Evolutionary conservation across 2,888 invertebrate species (phyloP).

Genomic region (Cyclophora albipunctata): DNA sequence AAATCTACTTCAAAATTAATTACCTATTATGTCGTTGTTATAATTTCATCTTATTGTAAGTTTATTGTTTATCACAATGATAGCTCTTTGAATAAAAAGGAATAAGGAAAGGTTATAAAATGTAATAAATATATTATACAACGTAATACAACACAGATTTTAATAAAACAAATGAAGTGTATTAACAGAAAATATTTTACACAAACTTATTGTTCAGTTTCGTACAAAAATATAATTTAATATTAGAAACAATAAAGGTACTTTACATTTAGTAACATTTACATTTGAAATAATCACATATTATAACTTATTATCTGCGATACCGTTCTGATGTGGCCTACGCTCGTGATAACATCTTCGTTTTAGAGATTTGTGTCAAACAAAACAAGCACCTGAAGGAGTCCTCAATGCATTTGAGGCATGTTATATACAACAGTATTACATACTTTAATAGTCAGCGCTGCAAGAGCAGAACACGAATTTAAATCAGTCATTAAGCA

Average conservation of each 20-base stretch:
- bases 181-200: slow-evolving; percentile 45
- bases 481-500: too few relatives aligned
- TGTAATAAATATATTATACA: too few relatives aligned
- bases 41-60: not conserved
- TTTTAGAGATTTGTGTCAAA: too few relatives aligned
- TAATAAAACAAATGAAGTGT: slow-evolving; percentile 35
- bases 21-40: slow-evolving; percentile 11
- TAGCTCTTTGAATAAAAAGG: too few relatives aligned
- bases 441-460: too few relatives aligned
- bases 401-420: too few relatives aligned
- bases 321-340: slow-evolving; percentile 11
- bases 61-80: not conserved
- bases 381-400: too few relatives aligned
- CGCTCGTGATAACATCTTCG: too few relatives aligned
- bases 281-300: slow-evolving; percentile 44
- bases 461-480: too few relatives aligned
- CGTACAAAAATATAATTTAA: slow-evolving; percentile 65
- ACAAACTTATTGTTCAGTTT: slow-evolving; percentile 39
- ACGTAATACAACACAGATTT: slow-evolving; percentile 1
- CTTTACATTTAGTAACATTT: slow-evolving; percentile 46
- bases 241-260: slow-evolving; percentile 48
- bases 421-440: too few relatives aligned
- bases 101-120: too few relatives aligned
- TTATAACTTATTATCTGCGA: slow-evolving; percentile 28
- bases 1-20: slow-evolving; percentile 6